Evolutionary conservation across 1,140 invertebrate genomes (phyloP), one percentile per base, ranked within the genome.

Genomic region (Lordiphosa mommai): DNA sequence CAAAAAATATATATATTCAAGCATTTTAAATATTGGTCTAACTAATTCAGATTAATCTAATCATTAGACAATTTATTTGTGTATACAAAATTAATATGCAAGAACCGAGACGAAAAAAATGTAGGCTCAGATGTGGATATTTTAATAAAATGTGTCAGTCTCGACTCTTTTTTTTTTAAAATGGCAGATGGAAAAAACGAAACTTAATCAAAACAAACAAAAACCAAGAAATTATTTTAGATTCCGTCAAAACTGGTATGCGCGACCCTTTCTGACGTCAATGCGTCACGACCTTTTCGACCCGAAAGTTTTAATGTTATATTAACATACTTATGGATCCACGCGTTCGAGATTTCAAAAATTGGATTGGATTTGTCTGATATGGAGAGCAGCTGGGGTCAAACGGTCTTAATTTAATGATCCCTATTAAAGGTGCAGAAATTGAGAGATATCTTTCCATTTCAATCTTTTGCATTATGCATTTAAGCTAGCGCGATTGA

Each of bases 1-100:
- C 8, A 20, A 4, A 16, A 32, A 9, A 23, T 29, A 13, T 29
- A 17, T 17, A 2, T 4, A 4, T 10, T 17, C 14, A 9, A 29
- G 10, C 40, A 43, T 43, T 7, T 43, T 23, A 23, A 43, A 43
- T 43, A 17, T 23, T 43, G 7, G 27, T 13, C 40, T 27, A 17
- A 43, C 40, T 43, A 27, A 43, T 43, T 43, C 40, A 43, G 40
- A 43, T 43, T 43, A 43, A 27, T 43, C 40, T 43, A 43, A 43
- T 43, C 40, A 43, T 23, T 43, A 27, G n/a, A 43, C 5, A 43
- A 43, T 43, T 43, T 43, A 43, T 43, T 43, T 43, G 40, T 43
- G 40, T 43, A 43, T 43, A 43, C 40, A 43, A 43, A 23, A 43
- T 43, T 43, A 43, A 43, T 43, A 43, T 43, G 40, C 40, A 20